Evolutionary conservation across 2,888 invertebrate species (phyloP).

Genomic region (Platerodrilus igneus): DNA sequence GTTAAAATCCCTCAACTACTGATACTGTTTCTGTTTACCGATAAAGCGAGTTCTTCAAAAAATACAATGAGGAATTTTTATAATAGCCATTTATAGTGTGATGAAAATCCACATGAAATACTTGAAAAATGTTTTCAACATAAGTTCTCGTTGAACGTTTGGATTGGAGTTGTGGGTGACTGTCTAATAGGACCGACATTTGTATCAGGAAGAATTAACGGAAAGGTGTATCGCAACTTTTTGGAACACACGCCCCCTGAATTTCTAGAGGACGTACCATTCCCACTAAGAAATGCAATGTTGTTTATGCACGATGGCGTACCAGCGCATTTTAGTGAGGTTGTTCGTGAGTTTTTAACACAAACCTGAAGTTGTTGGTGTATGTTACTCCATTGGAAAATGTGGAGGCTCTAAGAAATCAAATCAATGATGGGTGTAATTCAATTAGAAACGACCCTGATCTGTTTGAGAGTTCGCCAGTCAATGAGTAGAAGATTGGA

Average conservation of each 20-base stretch:
- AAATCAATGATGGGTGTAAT: no score
- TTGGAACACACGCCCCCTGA: conserved; percentile 15
- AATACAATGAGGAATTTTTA: conserved; percentile 27
- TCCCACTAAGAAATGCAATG: conserved; percentile 30
- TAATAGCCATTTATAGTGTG: conserved; percentile 28
- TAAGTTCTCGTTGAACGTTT: conserved; percentile 17
- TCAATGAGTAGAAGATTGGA: conserved; percentile 2
- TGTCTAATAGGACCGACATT: conserved; percentile 20
- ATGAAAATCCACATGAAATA: conserved; percentile 26
- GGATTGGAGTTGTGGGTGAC: conserved; percentile 16
- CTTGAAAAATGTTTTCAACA: conserved; percentile 8
- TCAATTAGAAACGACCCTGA: no score
- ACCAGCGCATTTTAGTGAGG: conserved; percentile 28
- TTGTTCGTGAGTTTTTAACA: conserved; percentile 24
- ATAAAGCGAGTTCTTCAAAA: conserved; percentile 23
- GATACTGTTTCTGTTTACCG: conserved; percentile 23
- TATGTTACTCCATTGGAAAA: conserved; percentile 11
- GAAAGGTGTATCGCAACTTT: conserved; percentile 16
- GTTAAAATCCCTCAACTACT: conserved; percentile 22
- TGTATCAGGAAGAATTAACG: conserved; percentile 18
- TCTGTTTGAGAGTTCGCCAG: conserved; percentile 3
- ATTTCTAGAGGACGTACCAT: conserved; percentile 25
- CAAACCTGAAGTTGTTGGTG: conserved; percentile 11
- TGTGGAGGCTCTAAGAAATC: no score
- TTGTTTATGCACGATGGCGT: conserved; percentile 34